Evolutionary conservation across 2,888 invertebrate genomes (phyloP), one percentile per base, ranked within the genome.

Genomic region (Lepidocyrtinus sp.): DNA sequence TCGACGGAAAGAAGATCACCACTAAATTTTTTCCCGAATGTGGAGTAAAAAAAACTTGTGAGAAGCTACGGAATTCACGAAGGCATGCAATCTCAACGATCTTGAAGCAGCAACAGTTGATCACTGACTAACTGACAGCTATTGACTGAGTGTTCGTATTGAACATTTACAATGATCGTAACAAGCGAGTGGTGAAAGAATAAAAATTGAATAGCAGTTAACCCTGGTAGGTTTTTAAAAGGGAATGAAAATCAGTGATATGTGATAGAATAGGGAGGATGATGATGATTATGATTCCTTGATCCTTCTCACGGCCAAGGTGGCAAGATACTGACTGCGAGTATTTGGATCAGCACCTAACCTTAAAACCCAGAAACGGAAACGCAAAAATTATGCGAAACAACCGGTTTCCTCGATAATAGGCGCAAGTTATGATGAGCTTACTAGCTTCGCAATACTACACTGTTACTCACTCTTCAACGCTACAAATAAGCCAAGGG

Each of bases 361-460:
- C 84, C 84, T 84, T 84, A 84, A 84, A 84, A 84, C 84, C 84
- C 81, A 84, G 84, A 84, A 84, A 84, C 84, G 82, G 82, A 84
- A 83, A 84, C 84, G 84, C 84, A 84, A 81, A 79, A 84, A 84
- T 84, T 82, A 82, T 84, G 83, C 83, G 83, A 83, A 83, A 82
- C 83, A 82, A 84, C 84, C 84, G 84, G 84, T 84, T 84, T 84
- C 72, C 77, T 59, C 45, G 50, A 71, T 65, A 71, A 72, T 46
- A 55, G 71, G 71, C 50, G 64, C 25, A 36, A 61, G 21, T 21
- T 9, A 55, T 67, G 45, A 24, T 55, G 36, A 36, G 36, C 36
- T 36, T 36, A 36, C 36, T 36, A 36, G 36, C 36, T 12, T 36
- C 12, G 36, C 36, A n/a, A n/a, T n/a, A n/a, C n/a, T n/a, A n/a